These are phyloP conservation scores for Calliphora vomitoria DNA, from an alignment of 2,888 invertebrate genomes.

Conservation along the genomic window DNA sequence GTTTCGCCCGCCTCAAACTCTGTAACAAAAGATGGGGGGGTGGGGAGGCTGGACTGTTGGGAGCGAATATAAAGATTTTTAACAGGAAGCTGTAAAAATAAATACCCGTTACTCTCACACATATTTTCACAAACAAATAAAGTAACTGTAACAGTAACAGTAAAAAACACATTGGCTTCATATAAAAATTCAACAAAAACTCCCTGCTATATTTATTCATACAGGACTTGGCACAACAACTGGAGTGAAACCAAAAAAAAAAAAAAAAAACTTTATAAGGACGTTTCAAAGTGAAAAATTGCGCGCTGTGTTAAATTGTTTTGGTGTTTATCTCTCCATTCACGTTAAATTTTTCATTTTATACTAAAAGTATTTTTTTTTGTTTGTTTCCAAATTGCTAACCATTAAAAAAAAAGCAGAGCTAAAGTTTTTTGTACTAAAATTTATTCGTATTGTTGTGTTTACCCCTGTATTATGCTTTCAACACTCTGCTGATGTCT, in stretches of 20 bases:
- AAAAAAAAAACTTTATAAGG: conserved; percentile 45
- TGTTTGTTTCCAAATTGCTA: conserved; percentile 31
- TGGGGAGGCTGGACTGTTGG: background rate
- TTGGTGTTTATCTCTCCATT: conserved; percentile 70
- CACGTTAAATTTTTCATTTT: conserved; percentile 49
- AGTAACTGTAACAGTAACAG: conserved; percentile 57
- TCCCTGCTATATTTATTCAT: conserved; percentile 39
- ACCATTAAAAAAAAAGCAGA: conserved; percentile 56
- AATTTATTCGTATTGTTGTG: conserved; percentile 54
- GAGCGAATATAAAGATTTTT: conserved; percentile 43
- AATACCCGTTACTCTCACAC: conserved; percentile 11
- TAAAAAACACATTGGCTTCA: conserved; percentile 71
- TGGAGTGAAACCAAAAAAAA: background rate
- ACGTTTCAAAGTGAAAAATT: conserved; percentile 80
- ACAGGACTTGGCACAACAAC: conserved; percentile 23
- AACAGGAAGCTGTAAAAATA: conserved; percentile 58
- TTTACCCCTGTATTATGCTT: conserved; percentile 71
- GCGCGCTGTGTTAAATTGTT: conserved; percentile 76
- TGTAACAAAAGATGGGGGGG: conserved; percentile 21
- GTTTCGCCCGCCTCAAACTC: background rate
- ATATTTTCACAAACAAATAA: conserved; percentile 23
- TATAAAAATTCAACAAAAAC: conserved; percentile 68
- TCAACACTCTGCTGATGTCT: conserved; percentile 68
- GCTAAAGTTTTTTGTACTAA: background rate
- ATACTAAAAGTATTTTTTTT: background rate